Conservation (phyloP, 2,113 vertebrate species). For the Hylia prasina region DNA sequence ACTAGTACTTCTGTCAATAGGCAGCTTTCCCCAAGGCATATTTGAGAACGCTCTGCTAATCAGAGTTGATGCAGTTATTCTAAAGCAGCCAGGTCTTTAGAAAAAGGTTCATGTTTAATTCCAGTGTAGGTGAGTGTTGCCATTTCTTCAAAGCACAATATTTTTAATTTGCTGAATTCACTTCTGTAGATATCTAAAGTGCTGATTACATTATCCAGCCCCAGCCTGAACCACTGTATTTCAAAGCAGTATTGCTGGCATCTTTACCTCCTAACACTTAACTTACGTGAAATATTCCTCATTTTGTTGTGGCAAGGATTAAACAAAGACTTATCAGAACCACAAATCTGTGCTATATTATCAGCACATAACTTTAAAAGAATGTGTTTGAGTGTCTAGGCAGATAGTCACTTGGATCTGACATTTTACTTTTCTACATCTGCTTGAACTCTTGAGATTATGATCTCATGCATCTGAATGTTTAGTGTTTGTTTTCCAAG, state of each 20-base stretch:
- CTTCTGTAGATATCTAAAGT: background rate
- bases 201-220: background rate
- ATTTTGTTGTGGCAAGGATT: background rate
- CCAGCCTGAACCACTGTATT: background rate
- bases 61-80: slow-evolving; percentile 45
- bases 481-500: background rate
- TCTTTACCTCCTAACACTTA: background rate
- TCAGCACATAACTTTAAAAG: background rate
- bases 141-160: slow-evolving; percentile 45
- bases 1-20: slow-evolving; percentile 66
- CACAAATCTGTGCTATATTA: background rate
- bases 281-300: background rate
- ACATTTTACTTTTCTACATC: slow-evolving; percentile 6
- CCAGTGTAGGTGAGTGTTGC: background rate
- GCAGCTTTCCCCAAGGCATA: slow-evolving; percentile 58
- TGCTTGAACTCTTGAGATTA: slow-evolving; percentile 19
- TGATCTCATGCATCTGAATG: background rate
- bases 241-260: background rate
- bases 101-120: slow-evolving; percentile 37
- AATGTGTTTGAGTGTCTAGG: background rate
- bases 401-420: background rate
- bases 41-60: slow-evolving; percentile 47
- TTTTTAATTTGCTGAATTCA: slow-evolving; percentile 39
- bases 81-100: slow-evolving; percentile 49
- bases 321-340: background rate